Percentiles rank a stretch among this genome's conserved stretches.
These are phyloP conservation scores for Intellagama lesueurii DNA, from an alignment of 2,797 vertebrate genomes.

Conservation along the genomic window DNA sequence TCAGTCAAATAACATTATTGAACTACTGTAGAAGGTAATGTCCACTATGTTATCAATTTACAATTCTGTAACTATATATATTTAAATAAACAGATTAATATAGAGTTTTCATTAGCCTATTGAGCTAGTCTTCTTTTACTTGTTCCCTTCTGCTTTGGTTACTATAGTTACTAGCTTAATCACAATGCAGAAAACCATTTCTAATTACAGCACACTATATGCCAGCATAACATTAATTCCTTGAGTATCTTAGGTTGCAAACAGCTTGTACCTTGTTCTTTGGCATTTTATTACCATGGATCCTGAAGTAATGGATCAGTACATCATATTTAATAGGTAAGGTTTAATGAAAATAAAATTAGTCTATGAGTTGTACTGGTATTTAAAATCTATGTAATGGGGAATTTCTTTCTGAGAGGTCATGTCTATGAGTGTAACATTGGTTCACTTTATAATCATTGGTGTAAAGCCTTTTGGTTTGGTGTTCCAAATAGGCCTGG, in stretches of 20 bases:
- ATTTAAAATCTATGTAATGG: slow-evolving; percentile 44
- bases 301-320: slow-evolving; percentile 64
- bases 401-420: slow-evolving; percentile 26
- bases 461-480: background rate
- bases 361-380: slow-evolving; percentile 48
- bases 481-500: background rate
- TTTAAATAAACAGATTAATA: slow-evolving; percentile 67
- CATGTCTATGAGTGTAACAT: slow-evolving; percentile 35
- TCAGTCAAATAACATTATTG: slow-evolving; percentile 43
- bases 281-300: slow-evolving; percentile 72
- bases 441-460: slow-evolving; percentile 37
- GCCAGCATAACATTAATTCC: slow-evolving; percentile 82
- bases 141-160: slow-evolving; percentile 75
- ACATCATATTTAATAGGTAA: slow-evolving; percentile 63
- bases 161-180: slow-evolving; percentile 84
- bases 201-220: slow-evolving; percentile 84
- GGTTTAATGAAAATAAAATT: slow-evolving; percentile 69
- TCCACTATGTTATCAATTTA: slow-evolving; percentile 44
- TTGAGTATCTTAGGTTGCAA: slow-evolving; percentile 76
- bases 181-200: slow-evolving; percentile 79
- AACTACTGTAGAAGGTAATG: slow-evolving; percentile 32
- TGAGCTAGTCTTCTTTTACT: slow-evolving; percentile 71
- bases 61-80: slow-evolving; percentile 41
- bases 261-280: slow-evolving; percentile 78
- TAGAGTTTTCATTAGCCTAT: slow-evolving; percentile 69